Evolutionary conservation across 2,797 vertebrate genomes (phyloP).

Genomic region (Meda fulgida): DNA sequence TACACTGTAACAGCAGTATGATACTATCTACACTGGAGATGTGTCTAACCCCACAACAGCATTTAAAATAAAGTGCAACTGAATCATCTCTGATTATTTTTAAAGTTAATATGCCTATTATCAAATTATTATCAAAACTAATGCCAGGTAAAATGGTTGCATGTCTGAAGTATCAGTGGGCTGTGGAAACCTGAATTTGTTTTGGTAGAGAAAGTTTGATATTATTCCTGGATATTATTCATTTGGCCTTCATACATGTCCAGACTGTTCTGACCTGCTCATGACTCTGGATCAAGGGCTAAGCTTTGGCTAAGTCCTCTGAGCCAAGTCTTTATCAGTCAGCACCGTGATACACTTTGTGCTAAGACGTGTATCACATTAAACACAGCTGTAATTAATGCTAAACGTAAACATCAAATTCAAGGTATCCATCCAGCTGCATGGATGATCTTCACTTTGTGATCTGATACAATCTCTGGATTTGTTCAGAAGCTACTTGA

Average conservation of each 20-base stretch:
- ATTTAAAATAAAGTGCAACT: background rate
- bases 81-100: background rate
- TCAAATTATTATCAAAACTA: background rate
- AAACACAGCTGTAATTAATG: constrained; percentile 29
- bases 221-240: constrained; percentile 15
- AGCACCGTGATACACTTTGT: constrained; percentile 24
- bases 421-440: constrained; percentile 15
- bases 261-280: constrained; percentile 37
- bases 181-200: background rate
- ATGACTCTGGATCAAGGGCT: constrained; percentile 40
- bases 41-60: background rate
- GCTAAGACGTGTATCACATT: background rate
- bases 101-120: background rate
- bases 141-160: background rate
- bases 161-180: background rate
- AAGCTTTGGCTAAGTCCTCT: constrained; percentile 14
- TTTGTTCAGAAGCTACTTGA: constrained; percentile 11
- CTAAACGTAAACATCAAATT: constrained; percentile 8
- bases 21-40: too few relatives aligned
- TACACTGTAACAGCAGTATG: background rate
- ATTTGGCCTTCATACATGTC: constrained; percentile 37
- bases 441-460: background rate
- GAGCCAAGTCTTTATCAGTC: constrained; percentile 39
- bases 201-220: background rate
- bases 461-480: background rate